Evolutionary conservation across 2,797 vertebrate genomes (phyloP), one percentile per base, ranked within the genome.

Genomic region (Macrochelys suwanniensis): DNA sequence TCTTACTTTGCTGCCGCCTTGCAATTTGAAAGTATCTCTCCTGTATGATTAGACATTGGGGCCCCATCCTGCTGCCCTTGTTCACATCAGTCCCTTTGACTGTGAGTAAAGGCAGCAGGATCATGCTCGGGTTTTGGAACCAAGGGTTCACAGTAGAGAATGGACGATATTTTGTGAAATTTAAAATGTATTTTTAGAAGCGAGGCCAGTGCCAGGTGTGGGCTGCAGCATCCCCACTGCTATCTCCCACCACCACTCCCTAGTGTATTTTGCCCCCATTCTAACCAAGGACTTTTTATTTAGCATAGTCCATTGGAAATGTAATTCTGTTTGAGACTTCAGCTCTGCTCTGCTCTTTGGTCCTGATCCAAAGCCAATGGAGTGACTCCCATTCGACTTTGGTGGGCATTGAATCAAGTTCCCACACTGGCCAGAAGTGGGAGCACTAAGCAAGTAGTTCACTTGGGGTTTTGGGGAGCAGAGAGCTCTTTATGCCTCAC

Each of bases 81-180:
- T 56, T 26, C 3, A 0, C 19, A 13, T 61, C 51, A 3, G 45
- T 49, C 26, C 13, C 12, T 77, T 47, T 1, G 3, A 37, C 19
- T 25, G 12, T 53, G 21, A 45, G 28, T 42, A 61, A 57, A 88
- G 23, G 17, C 77, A 31, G 17, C 28, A 49, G 28, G 42, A 21
- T 65, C 21, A 10, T 47, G 21, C 51, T 31, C 11, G 56, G 54
- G 53, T 47, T 50, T 45, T 80, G 37, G 37, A 25, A 74, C 19
- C 19, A 37, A 23, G 37, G 21, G 5, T 25, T 76, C 71, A 15
- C 42, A 47, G 71, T 8, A 76, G 11, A 45, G 25, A 76, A 76
- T 26, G 71, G 61, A 26, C 2, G 42, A 26, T 42, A 25, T 47
- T 76, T 42, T 25, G n/a, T 74, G 68, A 74, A 74, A 21, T 25